Base-by-base conservation (phyloP, 2,797 vertebrate genomes). In the Darevskia mixta region DNA sequence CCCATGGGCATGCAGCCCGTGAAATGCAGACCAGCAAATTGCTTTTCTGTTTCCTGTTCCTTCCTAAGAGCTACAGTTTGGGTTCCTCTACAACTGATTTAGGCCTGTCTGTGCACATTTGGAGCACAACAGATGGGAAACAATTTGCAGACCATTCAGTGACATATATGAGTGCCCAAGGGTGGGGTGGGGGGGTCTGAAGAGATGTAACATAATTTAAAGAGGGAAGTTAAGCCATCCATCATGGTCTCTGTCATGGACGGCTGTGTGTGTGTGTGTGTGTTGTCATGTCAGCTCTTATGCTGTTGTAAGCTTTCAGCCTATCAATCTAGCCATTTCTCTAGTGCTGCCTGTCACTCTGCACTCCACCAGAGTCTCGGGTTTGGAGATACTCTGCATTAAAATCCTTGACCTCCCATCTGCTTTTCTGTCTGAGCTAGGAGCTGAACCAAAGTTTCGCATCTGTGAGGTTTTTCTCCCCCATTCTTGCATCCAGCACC, bases 351-450 rank as follows among this genome's bases (percentile, higher is more conserved):
- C 77, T 90, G 91, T 87, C 84, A 93, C 90, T 92, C 90, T 66
- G 58, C 66, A 90, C 87, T 90, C 83, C 82, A 85, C 75, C 82
- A 35, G 3, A 25, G 1, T 49, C 88, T 85, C 27, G 66, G 77
- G 90, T 84, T 89, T 83, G 83, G 86, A 92, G 61, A n/a, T 81
- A 89, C 85, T 93, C 90, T 89, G 78, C 88, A 86, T 88, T 89
- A 92, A 93, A 90, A 94, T 95, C 92, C 92, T 92, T 95, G 93
- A 94, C 93, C 94, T 94, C 92, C 93, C 95, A 95, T 96, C 94
- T 96, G 95, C 89, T 92, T 88, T 89, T 88, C 86, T 90, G 90
- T 92, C 93, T 95, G 93, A 86, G 91, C 84, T 86, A 93, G 84
- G 85, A 94, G 88, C 85, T 81, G 81, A 85, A 95, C 89, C 84